Percentiles rank a stretch among this genome's conserved stretches.
Evolutionary conservation across 2,113 vertebrate genomes (phyloP).

Genomic region (Xiphorhynchus elegans): DNA sequence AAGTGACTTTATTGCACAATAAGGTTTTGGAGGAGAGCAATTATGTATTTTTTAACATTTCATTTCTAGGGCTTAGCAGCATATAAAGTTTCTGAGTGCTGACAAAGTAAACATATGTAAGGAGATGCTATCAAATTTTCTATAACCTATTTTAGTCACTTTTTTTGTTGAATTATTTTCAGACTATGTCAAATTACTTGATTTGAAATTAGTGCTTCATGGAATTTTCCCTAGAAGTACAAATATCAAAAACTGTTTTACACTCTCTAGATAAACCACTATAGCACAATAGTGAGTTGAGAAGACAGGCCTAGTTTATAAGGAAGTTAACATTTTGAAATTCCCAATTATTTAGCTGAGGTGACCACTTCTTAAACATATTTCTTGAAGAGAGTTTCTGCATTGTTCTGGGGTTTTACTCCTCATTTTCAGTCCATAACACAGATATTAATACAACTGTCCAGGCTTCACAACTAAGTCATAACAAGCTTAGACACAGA

Average conservation of each 20-base stretch:
- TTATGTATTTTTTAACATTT: background rate
- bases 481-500: background rate
- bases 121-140: background rate
- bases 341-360: background rate
- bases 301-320: background rate
- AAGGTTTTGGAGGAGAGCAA: background rate
- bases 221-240: background rate
- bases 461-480: background rate
- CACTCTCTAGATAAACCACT: background rate
- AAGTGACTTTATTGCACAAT: background rate
- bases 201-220: background rate
- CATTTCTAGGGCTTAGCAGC: background rate
- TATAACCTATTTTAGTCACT: background rate
- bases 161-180: background rate
- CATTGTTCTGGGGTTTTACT: background rate
- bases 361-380: background rate
- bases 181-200: background rate
- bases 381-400: background rate
- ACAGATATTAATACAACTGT: background rate
- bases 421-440: background rate
- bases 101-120: background rate
- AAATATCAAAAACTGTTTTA: background rate
- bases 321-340: background rate
- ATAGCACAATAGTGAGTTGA: background rate
- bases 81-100: background rate